phyloP scores from a whole-genome alignment of 2,797 vertebrate genomes.

The Clamator glandarius region DNA sequence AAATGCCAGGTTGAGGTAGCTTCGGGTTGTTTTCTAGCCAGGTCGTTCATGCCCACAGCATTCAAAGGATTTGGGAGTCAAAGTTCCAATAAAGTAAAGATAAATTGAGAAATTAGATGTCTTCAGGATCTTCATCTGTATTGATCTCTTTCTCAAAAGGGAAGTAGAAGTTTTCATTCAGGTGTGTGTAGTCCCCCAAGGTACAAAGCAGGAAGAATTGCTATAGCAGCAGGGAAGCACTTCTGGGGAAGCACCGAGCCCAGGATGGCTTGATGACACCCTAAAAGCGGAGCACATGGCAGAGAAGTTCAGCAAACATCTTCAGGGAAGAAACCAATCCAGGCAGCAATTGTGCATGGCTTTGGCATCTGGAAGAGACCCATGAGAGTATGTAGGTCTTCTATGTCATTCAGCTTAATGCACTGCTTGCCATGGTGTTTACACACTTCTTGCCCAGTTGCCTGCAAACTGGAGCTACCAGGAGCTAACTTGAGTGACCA shows the following conservation, averaged over 20 bases:
- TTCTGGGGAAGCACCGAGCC: neutral
- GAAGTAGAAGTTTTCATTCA: conserved; percentile 2
- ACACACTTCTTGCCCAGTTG: neutral
- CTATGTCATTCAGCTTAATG: neutral
- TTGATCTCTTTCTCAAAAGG: neutral
- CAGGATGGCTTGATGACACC: neutral
- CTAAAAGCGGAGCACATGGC: neutral
- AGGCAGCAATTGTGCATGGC: neutral
- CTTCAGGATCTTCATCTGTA: neutral
- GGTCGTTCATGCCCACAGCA: neutral
- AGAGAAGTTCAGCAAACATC: neutral
- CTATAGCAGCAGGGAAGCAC: neutral
- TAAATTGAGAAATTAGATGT: neutral
- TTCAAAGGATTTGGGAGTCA: conserved; percentile 14
- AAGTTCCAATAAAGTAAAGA: neutral
- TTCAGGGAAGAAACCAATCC: neutral
- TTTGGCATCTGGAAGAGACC: neutral
- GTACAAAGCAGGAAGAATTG: neutral
- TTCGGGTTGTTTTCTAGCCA: neutral
- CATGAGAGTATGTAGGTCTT: neutral
- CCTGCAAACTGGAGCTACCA: neutral
- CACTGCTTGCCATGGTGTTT: neutral
- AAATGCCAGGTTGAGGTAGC: neutral
- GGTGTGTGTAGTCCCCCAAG: neutral
- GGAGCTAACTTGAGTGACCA: neutral